Base-by-base conservation (phyloP, 2,797 vertebrate genomes). In the Carduelis carduelis region DNA sequence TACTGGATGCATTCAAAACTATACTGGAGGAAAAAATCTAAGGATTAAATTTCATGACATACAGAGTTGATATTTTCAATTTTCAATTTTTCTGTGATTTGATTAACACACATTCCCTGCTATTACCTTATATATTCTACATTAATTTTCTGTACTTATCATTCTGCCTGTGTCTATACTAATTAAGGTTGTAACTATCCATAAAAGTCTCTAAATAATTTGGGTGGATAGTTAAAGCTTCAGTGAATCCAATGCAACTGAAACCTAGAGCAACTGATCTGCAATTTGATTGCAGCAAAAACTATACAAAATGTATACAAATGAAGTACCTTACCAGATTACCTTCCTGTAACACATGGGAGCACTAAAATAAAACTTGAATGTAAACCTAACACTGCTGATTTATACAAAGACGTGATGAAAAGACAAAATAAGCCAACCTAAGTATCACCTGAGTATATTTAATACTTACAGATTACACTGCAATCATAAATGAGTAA, bases 181-280 rank as follows among this genome's bases (percentile, higher is more conserved):
- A 94, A 86, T 55, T 70, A 90, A 94, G 76, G 65, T 27, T 4
- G 0, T 78, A 78, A 83, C 69, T 83, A 86, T 26, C 69, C 88
- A 72, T 72, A 86, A 86, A 34, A 66, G 43, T 63, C 55, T 88
- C 53, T 75, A 81, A 95, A 95, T 78, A 95, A 92, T 93, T 85
- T 83, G 46, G n/a, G 47, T 78, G 30, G 63, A 61, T 72, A 88
- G 55, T 79, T 88, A 87, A 81, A 91, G 59, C 76, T 72, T 86
- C 87, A 82, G 35, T 81, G 86, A 81, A 91, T 86, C 59, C 70
- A 59, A 23, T 37, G 55, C 28, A 81, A 61, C 10, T 72, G 70
- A 90, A 93, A 91, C 26, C 28, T 47, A 69, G 14, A 83, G 53
- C 27, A 91, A 88, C n/a, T 41, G 50, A 90, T 83, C 61, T 92